A percentile compares a stretch with the other conserved stretches of the same genome.
Conservation (phyloP, 2,797 vertebrate species). For the Carcharodon carcharias region DNA sequence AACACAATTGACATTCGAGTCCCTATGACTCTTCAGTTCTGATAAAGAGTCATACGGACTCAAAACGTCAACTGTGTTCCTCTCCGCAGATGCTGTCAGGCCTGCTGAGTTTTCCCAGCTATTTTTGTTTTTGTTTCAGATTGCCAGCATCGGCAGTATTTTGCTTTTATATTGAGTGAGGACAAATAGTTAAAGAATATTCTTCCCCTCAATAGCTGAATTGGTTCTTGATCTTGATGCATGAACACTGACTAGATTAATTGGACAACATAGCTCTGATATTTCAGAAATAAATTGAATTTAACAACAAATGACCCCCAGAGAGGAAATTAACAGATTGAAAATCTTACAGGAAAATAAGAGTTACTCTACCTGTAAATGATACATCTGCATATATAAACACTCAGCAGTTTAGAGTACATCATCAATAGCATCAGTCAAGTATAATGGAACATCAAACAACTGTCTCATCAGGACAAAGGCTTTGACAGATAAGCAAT, state of each 20-base stretch:
- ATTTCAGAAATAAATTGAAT: background rate
- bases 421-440: background rate
- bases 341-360: background rate
- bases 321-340: background rate
- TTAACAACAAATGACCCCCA: background rate
- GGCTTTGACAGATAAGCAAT: background rate
- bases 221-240: background rate
- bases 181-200: background rate
- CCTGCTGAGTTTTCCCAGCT: too few species aligned
- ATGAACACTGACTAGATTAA: background rate
- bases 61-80: too few species aligned
- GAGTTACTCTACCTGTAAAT: background rate
- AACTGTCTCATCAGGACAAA: background rate
- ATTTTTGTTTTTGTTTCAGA: too few species aligned
- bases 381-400: background rate
- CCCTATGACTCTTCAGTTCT: too few species aligned
- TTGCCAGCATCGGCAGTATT: too few species aligned
- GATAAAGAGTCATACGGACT: too few species aligned
- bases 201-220: background rate
- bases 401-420: background rate
- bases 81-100: too few species aligned
- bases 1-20: too few species aligned
- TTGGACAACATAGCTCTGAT: background rate
- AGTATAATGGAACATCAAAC: background rate
- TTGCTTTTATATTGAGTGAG: background rate